A percentile compares a stretch with the other conserved stretches of the same genome.
phyloP scores from a whole-genome alignment of 2,888 invertebrate species.

The Clusia tigrina region DNA sequence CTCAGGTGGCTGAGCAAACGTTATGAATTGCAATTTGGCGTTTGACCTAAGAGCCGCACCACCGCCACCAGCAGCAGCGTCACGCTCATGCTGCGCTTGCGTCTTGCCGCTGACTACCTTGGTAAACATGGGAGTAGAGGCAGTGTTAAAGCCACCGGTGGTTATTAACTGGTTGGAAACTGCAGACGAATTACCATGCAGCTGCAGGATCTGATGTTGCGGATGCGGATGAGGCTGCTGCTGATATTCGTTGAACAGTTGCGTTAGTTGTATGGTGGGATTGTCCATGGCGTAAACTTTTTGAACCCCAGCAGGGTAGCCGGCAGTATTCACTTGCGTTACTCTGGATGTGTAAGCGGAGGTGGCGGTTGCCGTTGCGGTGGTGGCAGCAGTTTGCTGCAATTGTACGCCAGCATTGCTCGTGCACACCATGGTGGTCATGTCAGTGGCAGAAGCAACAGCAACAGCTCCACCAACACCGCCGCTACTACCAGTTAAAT shows the following conservation, averaged over 20 bases:
- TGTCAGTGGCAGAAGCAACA: constrained; percentile 3
- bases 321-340: constrained; percentile 8
- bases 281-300: constrained; percentile 25
- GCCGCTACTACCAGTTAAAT: not conserved
- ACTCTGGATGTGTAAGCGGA: not conserved
- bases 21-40: constrained; percentile 29
- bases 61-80: not conserved
- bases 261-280: constrained; percentile 43
- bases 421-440: constrained; percentile 16
- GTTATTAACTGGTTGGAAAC: not conserved
- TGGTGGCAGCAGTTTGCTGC: too few relatives aligned
- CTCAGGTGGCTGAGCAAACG: constrained; percentile 20
- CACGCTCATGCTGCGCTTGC: too few relatives aligned
- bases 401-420: too few relatives aligned
- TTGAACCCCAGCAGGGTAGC: too few relatives aligned
- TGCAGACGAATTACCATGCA: not conserved
- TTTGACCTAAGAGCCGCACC: not conserved
- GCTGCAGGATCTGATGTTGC: constrained; percentile 26
- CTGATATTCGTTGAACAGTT: constrained; percentile 47
- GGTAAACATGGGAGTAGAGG: not conserved
- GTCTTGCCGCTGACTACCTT: not conserved
- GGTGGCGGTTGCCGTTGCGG: too few relatives aligned
- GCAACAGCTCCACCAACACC: not conserved
- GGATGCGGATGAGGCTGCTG: constrained; percentile 30
- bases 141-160: not conserved